A percentile compares a stretch with the other conserved stretches of the same genome.
These are phyloP conservation scores for Linnaemya tessellans DNA, from an alignment of 2,888 invertebrate species.

Conservation along the genomic window DNA sequence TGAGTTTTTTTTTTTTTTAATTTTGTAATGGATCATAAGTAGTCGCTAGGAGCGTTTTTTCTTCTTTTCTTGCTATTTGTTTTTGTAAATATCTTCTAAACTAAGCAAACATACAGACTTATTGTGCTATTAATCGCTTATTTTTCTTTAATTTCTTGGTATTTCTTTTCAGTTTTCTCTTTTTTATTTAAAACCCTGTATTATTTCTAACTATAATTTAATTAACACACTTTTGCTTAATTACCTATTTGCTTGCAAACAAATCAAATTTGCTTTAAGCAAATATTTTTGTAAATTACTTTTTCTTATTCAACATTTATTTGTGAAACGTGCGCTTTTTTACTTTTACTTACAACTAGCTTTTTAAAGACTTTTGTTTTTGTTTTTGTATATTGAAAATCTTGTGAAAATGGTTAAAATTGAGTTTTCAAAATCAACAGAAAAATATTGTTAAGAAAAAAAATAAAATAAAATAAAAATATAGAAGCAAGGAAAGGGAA, in stretches of 20 bases:
- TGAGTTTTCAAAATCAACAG: slow-evolving; percentile 19
- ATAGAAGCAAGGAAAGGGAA: not conserved
- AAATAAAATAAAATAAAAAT: not conserved
- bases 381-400: not conserved
- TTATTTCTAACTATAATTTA: slow-evolving; percentile 59
- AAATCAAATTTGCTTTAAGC: slow-evolving; percentile 24
- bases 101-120: slow-evolving; percentile 40
- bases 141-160: slow-evolving; percentile 5
- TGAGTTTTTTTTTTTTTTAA: not conserved
- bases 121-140: slow-evolving; percentile 13
- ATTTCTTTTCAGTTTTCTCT: not conserved
- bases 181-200: slow-evolving; percentile 61
- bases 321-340: slow-evolving; percentile 46
- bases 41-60: not conserved
- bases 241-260: slow-evolving; percentile 12
- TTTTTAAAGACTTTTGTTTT: slow-evolving; percentile 15
- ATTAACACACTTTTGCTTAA: slow-evolving; percentile 46
- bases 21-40: not conserved
- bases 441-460: not conserved
- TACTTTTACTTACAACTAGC: slow-evolving; percentile 35
- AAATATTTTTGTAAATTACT: slow-evolving; percentile 28
- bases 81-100: slow-evolving; percentile 2
- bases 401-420: not conserved
- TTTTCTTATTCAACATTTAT: slow-evolving; percentile 45
- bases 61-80: not conserved